phyloP scores from a whole-genome alignment of 2,888 invertebrate genomes.

The Meteorus cinctellus region DNA sequence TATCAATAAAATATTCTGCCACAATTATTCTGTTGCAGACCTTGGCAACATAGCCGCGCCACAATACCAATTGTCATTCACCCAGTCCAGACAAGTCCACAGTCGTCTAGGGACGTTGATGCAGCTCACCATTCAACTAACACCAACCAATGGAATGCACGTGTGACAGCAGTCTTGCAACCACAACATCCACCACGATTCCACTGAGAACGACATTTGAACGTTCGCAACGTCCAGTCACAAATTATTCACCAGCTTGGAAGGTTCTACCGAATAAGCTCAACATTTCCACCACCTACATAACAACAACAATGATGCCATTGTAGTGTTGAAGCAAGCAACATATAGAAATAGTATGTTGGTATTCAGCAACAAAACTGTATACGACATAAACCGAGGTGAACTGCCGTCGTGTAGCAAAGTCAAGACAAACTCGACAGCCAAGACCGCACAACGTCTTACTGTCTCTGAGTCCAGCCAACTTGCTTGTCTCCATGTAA shows the following conservation, averaged over 20 bases:
- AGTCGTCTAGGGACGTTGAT: not conserved
- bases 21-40: slow-evolving; percentile 65
- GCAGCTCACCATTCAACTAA: not conserved
- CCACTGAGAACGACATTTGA: not conserved
- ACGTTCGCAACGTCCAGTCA: slow-evolving; percentile 3
- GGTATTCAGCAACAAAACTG: not conserved
- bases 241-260: not conserved
- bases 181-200: not conserved
- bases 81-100: not conserved
- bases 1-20: not conserved
- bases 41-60: slow-evolving; percentile 69
- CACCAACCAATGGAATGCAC: slow-evolving; percentile 4
- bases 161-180: not conserved
- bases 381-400: not conserved
- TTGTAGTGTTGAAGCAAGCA: too few species aligned
- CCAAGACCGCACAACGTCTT: slow-evolving; percentile 36
- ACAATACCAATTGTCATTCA: not conserved
- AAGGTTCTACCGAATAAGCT: not conserved
- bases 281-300: not conserved
- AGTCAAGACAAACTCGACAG: slow-evolving; percentile 30
- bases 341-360: too few species aligned
- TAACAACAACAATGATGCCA: not conserved
- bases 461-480: slow-evolving; percentile 17
- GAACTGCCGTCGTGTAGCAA: slow-evolving; percentile 3
- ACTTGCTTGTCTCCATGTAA: slow-evolving; percentile 19